Conservation (phyloP, 2,888 invertebrate species). For the Tenodera sinensis region DNA sequence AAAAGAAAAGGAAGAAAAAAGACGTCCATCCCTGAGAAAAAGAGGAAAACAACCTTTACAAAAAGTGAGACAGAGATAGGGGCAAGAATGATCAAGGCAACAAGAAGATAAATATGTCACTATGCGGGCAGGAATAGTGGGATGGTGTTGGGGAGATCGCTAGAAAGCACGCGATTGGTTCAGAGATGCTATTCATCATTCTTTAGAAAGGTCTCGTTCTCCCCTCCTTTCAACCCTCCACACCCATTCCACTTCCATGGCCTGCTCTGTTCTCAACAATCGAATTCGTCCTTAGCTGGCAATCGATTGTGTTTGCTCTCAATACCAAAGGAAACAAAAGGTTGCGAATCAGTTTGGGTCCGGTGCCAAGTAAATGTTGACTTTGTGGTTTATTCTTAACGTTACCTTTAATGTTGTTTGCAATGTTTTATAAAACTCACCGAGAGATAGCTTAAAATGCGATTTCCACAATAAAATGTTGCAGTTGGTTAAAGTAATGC, state of each 20-base stretch:
- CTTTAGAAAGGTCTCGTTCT: background rate
- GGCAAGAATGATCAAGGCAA: background rate
- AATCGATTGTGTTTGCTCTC: background rate
- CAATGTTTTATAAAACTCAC: no score
- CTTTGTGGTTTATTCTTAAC: no score
- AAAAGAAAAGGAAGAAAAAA: background rate
- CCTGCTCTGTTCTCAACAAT: background rate
- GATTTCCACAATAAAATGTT: no score
- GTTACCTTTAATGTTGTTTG: no score
- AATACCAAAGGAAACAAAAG: background rate
- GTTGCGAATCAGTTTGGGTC: no score
- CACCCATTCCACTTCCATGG: background rate
- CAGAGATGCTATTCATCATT: conserved; percentile 1
- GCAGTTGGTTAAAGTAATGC: no score
- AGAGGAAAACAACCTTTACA: background rate
- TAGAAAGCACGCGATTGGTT: conserved; percentile 13
- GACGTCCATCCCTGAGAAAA: background rate
- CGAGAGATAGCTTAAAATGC: no score
- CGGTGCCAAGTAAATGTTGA: no score
- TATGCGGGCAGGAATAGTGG: background rate
- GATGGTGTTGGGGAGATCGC: background rate
- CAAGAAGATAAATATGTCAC: background rate
- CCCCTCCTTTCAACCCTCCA: background rate
- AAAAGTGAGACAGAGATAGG: background rate
- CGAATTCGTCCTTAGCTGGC: background rate